A percentile compares a stretch with the other conserved stretches of the same genome.
phyloP scores from a whole-genome alignment of 23 tunicate genomes.

The Styela plicata region DNA sequence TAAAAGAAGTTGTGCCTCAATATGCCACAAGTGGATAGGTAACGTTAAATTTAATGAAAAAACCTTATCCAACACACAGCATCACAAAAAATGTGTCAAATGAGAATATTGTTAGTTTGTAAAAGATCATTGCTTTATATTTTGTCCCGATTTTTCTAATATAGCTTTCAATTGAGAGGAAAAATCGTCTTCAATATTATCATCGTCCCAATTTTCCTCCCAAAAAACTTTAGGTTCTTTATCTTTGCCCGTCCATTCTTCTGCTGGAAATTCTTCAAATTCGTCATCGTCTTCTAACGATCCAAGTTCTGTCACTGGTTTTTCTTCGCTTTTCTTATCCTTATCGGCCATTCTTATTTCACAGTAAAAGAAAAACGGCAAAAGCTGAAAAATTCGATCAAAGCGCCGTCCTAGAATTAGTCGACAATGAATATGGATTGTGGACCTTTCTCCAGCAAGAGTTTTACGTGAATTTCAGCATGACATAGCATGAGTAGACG shows the following conservation, averaged over 20 bases:
- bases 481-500: neutral
- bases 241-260: conserved; percentile 88
- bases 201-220: conserved; percentile 99
- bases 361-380: no score
- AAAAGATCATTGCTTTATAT: neutral
- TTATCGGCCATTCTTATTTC: conserved; percentile 49
- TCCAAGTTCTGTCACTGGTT: conserved; percentile 64
- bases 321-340: conserved; percentile 31
- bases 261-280: conserved; percentile 98
- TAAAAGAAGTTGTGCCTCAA: no score
- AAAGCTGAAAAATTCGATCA: no score
- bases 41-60: no score
- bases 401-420: no score
- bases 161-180: conserved; percentile 73
- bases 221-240: conserved; percentile 82
- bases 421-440: no score
- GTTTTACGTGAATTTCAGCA: no score
- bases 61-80: no score
- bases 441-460: no score
- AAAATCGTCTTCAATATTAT: conserved; percentile 96
- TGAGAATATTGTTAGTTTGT: no score
- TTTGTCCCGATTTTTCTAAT: conserved; percentile 46
- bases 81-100: no score
- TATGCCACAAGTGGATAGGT: no score
- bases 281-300: conserved; percentile 98